Evolutionary conservation across 2,888 invertebrate genomes (phyloP).

Genomic region (Drosophila borealis): DNA sequence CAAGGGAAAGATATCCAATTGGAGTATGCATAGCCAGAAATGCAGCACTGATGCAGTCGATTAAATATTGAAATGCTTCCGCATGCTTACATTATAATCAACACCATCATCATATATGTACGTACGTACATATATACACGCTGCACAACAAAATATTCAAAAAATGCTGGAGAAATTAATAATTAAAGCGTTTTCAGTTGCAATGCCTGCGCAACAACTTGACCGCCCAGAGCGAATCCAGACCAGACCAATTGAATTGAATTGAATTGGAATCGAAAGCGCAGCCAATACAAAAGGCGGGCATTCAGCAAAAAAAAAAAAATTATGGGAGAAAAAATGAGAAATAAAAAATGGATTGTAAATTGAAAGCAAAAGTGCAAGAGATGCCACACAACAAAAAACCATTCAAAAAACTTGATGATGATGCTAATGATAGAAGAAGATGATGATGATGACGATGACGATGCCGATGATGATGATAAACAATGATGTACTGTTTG

Average conservation of each 20-base stretch:
- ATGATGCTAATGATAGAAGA: constrained; percentile 1
- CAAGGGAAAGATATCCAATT: constrained; percentile 4
- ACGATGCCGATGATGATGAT: constrained; percentile 3
- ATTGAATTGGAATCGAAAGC: constrained; percentile 51
- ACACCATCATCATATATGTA: constrained; percentile 3
- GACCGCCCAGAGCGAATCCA: constrained; percentile 34
- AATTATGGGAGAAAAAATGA: constrained; percentile 1
- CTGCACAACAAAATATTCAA: constrained; percentile 28
- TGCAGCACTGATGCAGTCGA: constrained; percentile 10
- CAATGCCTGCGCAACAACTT: constrained; percentile 30
- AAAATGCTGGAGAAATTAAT: constrained; percentile 54
- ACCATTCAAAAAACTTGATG: constrained; percentile 21
- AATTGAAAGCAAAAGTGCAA: constrained; percentile 53
- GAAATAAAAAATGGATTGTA: constrained; percentile 20
- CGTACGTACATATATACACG: not conserved
- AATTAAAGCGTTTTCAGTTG: constrained; percentile 48
- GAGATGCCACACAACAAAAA: constrained; percentile 28
- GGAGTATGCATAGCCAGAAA: constrained; percentile 1
- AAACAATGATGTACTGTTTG: constrained; percentile 27
- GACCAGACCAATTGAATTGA: constrained; percentile 58
- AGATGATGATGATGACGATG: constrained; percentile 17
- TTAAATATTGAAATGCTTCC: constrained; percentile 37
- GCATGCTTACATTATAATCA: constrained; percentile 34
- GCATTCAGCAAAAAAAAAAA: constrained; percentile 45
- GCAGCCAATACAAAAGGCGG: constrained; percentile 55